Evolutionary conservation across 2,113 vertebrate species (phyloP).

Genomic region (Merops nubicus): DNA sequence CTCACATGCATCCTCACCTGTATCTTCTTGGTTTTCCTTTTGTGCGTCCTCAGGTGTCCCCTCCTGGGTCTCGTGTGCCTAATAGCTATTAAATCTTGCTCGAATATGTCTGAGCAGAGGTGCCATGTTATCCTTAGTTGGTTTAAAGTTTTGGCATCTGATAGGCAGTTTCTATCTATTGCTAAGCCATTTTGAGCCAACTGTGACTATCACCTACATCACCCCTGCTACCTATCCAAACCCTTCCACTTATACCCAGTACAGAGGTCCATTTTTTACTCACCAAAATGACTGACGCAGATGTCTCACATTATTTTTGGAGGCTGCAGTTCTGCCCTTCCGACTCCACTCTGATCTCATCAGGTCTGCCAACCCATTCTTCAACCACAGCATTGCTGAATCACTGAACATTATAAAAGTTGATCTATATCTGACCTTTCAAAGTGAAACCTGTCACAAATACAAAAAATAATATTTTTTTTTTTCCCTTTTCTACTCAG

Average conservation of each 20-base stretch:
- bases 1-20: neutral
- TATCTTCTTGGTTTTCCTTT: neutral
- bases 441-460: neutral
- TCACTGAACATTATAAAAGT: neutral
- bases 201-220: neutral
- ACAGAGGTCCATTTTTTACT: neutral
- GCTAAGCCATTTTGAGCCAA: neutral
- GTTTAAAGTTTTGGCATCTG: neutral
- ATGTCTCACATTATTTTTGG: neutral
- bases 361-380: neutral
- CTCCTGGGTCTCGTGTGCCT: neutral
- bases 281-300: neutral
- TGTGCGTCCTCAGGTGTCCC: neutral
- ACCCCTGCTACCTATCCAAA: neutral
- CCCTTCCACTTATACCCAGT: neutral
- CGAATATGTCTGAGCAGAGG: neutral
- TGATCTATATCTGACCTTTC: neutral
- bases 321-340: neutral
- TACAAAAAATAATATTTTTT: too few species aligned
- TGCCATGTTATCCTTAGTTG: rapidly evolving
- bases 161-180: neutral
- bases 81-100: neutral
- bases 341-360: neutral
- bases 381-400: neutral
- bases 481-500: neutral